Evolutionary conservation across 1,140 invertebrate species (phyloP).

Genomic region (Lepidurus couesii): DNA sequence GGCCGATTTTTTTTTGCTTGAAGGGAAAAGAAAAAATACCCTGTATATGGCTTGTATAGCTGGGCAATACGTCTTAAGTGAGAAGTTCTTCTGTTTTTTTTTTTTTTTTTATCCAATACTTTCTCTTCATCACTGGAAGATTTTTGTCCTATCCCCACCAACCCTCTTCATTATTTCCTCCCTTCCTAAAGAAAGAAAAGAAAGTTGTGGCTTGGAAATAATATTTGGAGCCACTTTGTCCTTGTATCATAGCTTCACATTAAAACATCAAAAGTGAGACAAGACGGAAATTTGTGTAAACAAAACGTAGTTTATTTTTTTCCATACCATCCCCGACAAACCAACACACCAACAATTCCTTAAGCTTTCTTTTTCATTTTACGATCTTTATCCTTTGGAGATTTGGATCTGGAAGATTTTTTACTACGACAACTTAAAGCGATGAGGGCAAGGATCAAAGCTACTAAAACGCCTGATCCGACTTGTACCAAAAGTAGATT

Average conservation of each 20-base stretch:
- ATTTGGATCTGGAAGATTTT: conserved; percentile 24
- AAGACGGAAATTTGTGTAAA: not conserved
- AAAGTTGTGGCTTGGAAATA: not conserved
- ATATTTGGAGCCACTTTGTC: not conserved
- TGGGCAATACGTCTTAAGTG: conserved; percentile 6
- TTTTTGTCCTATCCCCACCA: not conserved
- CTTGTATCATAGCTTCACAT: conserved; percentile 22
- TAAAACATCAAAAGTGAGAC: conserved; percentile 15
- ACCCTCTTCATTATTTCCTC: not conserved
- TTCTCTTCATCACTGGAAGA: not conserved
- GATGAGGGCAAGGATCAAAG: conserved; percentile 23
- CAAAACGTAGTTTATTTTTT: not conserved
- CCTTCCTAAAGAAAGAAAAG: not conserved
- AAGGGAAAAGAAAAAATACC: not conserved
- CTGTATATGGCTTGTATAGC: conserved; percentile 14
- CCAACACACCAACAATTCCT: conserved; percentile 25
- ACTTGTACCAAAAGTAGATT: conserved; percentile 32
- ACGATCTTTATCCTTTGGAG: not conserved
- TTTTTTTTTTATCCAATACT: not conserved
- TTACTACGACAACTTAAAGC: not conserved
- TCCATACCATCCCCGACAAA: not conserved
- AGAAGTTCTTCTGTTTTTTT: conserved; percentile 16
- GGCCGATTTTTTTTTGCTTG: not conserved
- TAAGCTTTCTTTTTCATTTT: conserved; percentile 33
- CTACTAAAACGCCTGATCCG: conserved; percentile 14